These are phyloP conservation scores for Laterallus jamaicensis DNA, from an alignment of 2,113 vertebrate genomes.

Conservation along the genomic window DNA sequence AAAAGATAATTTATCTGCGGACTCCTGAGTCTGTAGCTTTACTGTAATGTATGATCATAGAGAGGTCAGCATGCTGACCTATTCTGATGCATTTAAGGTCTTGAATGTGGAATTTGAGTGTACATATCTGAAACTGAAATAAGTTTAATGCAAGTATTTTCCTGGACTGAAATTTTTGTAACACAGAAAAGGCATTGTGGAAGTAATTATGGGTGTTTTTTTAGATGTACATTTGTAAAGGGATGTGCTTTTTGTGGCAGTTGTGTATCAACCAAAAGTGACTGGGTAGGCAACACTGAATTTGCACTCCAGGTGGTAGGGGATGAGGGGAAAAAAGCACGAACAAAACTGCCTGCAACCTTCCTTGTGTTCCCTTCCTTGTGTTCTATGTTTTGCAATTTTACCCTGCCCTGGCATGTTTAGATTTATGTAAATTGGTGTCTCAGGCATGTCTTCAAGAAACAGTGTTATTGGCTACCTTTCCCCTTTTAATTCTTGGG, in stretches of 20 bases:
- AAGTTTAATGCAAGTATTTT: not conserved
- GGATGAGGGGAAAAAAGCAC: not conserved
- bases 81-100: not conserved
- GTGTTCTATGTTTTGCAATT: not conserved
- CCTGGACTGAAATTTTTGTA: not conserved
- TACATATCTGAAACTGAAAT: not conserved
- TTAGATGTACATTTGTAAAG: not conserved
- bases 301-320: not conserved
- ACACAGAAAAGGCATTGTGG: not conserved
- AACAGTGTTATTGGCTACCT: not conserved
- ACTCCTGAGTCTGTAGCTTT: not conserved
- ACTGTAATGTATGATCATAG: not conserved
- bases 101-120: not conserved
- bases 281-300: not conserved
- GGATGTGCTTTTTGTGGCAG: not conserved
- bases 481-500: not conserved
- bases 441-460: not conserved
- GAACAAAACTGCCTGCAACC: not conserved
- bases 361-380: not conserved
- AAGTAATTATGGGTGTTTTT: fast-evolving
- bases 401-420: not conserved
- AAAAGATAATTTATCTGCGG: not conserved
- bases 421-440: not conserved
- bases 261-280: not conserved
- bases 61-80: not conserved